Base-by-base conservation (phyloP, 1,140 invertebrate genomes). In the Drosophila persimilis region DNA sequence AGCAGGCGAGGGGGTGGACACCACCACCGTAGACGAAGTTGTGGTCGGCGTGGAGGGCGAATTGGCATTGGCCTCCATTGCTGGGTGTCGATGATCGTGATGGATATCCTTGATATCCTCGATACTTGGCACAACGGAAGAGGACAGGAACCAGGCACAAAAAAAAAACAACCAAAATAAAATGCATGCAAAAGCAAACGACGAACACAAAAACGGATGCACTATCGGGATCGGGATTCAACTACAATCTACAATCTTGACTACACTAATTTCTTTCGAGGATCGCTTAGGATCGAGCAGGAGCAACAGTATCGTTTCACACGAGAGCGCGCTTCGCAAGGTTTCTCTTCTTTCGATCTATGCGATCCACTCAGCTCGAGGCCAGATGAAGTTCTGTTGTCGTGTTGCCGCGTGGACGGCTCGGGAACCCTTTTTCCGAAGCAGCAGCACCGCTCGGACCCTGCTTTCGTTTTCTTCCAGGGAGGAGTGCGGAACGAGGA, bases 371-470 rank as follows among this genome's bases (percentile, higher is more conserved):
- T 86, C 77, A 86, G 79, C 81, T 83, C 81, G 86, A 90, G 81
- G 86, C 81, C 86, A 90, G 86, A 86, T 73, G 73, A 86, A 85
- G 75, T 90, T 90, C 86, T 90, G 86, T 77, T 75, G 45, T 71
- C 53, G 60, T 31, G 45, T 39, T 29, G 50, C 22, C 51, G 53
- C 62, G 45, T 69, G 76, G 75, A 63, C 79, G 46, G 31, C 77
- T 64, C 70, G 52, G 58, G 70, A 85, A 89, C 85, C 84, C 85
- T 89, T 89, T 73, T 61, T 17, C 57, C 60, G 64, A 59, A 20
- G 52, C 47, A 24, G 5, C 9, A 24, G n/a, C 43, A n/a, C 41
- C 41, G 22, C 5, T 50, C 39, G 50, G 64, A 55, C 66, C 13
- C 22, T 51, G 61, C 66, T 77, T 83, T 81, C 80, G 79, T 66